These are phyloP conservation scores for Callocephalon fimbriatum DNA, from an alignment of 2,113 vertebrate species.

Conservation along the genomic window DNA sequence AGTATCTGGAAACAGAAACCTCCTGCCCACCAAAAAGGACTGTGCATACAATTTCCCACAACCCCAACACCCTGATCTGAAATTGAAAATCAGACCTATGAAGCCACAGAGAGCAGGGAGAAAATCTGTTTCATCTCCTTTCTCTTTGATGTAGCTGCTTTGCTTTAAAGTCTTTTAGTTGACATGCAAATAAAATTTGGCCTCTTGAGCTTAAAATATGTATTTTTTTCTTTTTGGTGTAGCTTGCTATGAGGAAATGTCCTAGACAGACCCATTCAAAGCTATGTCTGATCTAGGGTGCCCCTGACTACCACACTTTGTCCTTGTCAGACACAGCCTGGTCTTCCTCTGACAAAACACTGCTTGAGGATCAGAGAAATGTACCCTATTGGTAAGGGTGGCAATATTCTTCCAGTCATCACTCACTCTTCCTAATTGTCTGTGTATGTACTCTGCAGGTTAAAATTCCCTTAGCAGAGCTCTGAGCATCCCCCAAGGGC, in stretches of 20 bases:
- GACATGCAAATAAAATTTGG: neutral
- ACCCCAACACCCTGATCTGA: neutral
- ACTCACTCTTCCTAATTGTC: neutral
- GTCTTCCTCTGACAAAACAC: neutral
- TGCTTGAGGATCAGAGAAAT: neutral
- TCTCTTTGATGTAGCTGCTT: neutral
- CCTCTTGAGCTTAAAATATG: neutral
- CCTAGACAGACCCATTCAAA: neutral
- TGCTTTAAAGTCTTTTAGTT: neutral
- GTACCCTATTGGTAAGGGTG: neutral
- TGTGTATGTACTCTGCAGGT: fast-evolving
- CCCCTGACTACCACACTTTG: neutral
- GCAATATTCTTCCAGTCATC: neutral
- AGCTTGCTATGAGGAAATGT: neutral
- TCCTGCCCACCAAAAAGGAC: neutral
- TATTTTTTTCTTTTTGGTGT: neutral
- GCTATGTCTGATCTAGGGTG: neutral
- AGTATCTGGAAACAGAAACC: neutral
- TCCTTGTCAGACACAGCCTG: neutral
- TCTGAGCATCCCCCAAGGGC: neutral
- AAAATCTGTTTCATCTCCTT: neutral
- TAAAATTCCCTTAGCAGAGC: neutral
- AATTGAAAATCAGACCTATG: neutral
- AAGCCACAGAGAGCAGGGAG: neutral
- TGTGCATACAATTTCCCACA: neutral